These are phyloP conservation scores for Phragmatobia fuliginosa DNA, from an alignment of 2,888 invertebrate genomes.

Conservation along the genomic window DNA sequence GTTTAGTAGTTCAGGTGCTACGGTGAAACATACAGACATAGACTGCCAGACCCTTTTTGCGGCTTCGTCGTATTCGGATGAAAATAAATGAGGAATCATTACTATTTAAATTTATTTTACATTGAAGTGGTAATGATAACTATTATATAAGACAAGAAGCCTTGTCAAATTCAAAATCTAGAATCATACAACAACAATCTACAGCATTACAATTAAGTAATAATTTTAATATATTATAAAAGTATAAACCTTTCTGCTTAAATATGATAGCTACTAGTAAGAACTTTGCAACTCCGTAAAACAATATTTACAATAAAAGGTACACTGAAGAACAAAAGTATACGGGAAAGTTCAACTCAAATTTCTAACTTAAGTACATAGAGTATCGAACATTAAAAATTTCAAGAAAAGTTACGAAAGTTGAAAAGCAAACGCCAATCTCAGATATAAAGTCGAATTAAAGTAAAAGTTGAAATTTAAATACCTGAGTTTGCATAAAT, in stretches of 20 bases:
- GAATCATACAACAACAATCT: background rate
- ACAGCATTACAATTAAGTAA: no score
- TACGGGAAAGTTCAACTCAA: slow-evolving; percentile 38
- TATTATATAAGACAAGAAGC: no score
- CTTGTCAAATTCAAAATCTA: background rate
- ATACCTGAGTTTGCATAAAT: background rate
- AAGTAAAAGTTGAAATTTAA: background rate
- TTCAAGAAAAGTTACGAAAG: no score
- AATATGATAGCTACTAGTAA: background rate
- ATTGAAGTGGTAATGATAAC: no score
- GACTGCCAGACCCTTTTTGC: no score
- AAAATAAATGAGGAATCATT: no score
- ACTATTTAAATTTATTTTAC: no score
- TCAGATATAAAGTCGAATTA: background rate
- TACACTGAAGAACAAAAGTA: slow-evolving; percentile 10
- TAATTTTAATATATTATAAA: background rate
- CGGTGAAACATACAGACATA: no score
- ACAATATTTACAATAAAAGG: background rate
- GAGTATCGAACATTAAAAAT: slow-evolving; percentile 32
- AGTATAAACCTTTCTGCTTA: background rate
- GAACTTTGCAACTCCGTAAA: background rate
- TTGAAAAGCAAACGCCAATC: background rate
- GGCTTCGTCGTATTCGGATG: no score
- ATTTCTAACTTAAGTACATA: slow-evolving; percentile 33
- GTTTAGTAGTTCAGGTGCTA: no score